Evolutionary conservation across 2,888 invertebrate species (phyloP).

Genomic region (Chirona hameri): DNA sequence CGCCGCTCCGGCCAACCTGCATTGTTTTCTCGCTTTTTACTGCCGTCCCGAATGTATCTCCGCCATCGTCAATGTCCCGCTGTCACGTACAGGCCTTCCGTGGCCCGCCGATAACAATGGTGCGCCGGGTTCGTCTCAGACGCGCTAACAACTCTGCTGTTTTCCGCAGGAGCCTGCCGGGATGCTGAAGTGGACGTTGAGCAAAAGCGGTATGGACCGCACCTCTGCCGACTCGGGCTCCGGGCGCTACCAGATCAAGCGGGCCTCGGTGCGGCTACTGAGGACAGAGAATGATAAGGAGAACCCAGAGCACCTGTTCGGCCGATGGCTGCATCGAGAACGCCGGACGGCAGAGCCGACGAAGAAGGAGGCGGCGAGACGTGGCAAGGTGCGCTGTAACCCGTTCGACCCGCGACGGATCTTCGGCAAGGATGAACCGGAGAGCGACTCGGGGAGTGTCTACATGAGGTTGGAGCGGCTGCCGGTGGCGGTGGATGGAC

Average conservation of each 20-base stretch:
- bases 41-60: background rate
- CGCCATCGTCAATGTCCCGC: background rate
- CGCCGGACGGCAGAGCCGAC: background rate
- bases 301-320: background rate
- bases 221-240: background rate
- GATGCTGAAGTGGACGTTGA: conserved; percentile 40
- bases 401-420: conserved; percentile 38
- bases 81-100: background rate
- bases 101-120: background rate
- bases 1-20: background rate
- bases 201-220: conserved; percentile 12
- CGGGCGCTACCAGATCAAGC: conserved; percentile 22
- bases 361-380: background rate
- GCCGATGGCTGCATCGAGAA: background rate
- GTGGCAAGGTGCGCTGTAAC: conserved; percentile 33
- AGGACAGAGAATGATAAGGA: background rate
- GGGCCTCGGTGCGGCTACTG: conserved; percentile 5
- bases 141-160: background rate
- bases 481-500: conserved; percentile 36
- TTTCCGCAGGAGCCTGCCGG: conserved; percentile 29
- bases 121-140: background rate
- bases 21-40: background rate
- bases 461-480: conserved; percentile 39
- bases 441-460: conserved; percentile 40
- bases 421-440: conserved; percentile 36